Conservation (phyloP, 92 coral and sea anemone genomes). For the Epizoanthus fatuus region DNA sequence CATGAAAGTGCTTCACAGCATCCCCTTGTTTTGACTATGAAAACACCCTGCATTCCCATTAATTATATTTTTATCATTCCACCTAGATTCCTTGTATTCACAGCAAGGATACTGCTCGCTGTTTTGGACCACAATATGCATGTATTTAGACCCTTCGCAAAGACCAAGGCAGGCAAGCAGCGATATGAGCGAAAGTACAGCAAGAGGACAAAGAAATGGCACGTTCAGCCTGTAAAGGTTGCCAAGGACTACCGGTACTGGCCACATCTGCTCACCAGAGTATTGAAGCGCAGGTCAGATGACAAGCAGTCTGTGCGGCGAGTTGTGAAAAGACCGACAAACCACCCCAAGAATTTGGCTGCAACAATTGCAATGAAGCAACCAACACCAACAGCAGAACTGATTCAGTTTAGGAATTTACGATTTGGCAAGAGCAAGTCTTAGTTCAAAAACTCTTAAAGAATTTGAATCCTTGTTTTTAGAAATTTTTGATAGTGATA, state of each 20-base stretch:
- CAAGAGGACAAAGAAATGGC: constrained; percentile 33
- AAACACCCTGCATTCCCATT: neutral
- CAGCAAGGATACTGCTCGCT: neutral
- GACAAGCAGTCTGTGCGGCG: constrained; percentile 16
- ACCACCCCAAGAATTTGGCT: constrained; percentile 37
- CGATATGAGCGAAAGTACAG: constrained; percentile 23
- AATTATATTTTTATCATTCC: neutral
- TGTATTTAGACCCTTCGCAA: constrained; percentile 9
- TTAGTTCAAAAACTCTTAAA: neutral
- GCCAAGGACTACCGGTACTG: constrained; percentile 19
- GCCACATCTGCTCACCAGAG: constrained; percentile 10
- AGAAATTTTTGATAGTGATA: too few species aligned
- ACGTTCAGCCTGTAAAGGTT: constrained; percentile 29
- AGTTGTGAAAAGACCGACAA: neutral
- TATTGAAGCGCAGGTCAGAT: constrained; percentile 9
- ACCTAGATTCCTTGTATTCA: neutral
- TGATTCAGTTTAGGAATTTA: constrained; percentile 7
- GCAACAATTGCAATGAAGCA: constrained; percentile 46
- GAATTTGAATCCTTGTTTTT: too few species aligned
- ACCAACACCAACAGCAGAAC: constrained; percentile 20
- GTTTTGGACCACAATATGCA: constrained; percentile 48
- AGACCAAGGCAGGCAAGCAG: constrained; percentile 2
- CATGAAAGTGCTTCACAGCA: too few species aligned
- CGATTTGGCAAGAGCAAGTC: neutral
- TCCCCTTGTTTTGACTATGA: too few species aligned